Percentiles rank a stretch among this genome's conserved stretches.
phyloP scores from a whole-genome alignment of 53 echinoderm and acorn worm genomes.

The Zoroaster sp. region DNA sequence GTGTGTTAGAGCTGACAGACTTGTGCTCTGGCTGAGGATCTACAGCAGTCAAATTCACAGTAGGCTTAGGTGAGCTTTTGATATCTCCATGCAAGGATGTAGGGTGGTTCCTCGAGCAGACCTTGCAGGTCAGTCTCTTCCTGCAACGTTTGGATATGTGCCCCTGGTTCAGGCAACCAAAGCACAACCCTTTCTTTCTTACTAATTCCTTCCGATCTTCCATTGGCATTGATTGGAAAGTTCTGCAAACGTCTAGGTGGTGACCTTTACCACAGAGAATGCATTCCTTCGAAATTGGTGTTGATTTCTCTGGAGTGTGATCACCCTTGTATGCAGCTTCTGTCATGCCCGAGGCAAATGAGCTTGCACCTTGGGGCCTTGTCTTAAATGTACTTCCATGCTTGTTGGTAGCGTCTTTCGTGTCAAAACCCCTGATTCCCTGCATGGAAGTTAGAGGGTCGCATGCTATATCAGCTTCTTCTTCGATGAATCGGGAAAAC shows the following conservation, averaged over 20 bases:
- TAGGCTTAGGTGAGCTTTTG: neutral
- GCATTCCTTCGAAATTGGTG: neutral
- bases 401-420: neutral
- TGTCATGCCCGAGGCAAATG: neutral
- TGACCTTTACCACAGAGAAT: conserved; percentile 25
- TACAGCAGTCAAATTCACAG: neutral
- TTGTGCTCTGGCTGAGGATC: neutral
- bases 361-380: neutral
- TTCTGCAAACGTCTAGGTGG: conserved; percentile 11
- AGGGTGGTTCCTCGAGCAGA: conserved; percentile 13
- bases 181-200: conserved; percentile 41
- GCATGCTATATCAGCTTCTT: conserved; percentile 21
- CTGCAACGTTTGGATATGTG: conserved; percentile 46
- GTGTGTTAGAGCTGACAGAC: neutral
- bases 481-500: conserved; percentile 1
- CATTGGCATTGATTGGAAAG: neutral
- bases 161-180: conserved; percentile 45
- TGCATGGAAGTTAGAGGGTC: neutral
- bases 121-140: conserved; percentile 9
- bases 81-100: conserved; percentile 51
- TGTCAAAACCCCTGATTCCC: neutral
- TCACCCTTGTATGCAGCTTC: neutral
- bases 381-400: too few relatives aligned
- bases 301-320: neutral
- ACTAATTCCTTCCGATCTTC: conserved; percentile 16